phyloP scores from a whole-genome alignment of 1,140 invertebrate species.

The Aphelenchoides fujianensis region DNA sequence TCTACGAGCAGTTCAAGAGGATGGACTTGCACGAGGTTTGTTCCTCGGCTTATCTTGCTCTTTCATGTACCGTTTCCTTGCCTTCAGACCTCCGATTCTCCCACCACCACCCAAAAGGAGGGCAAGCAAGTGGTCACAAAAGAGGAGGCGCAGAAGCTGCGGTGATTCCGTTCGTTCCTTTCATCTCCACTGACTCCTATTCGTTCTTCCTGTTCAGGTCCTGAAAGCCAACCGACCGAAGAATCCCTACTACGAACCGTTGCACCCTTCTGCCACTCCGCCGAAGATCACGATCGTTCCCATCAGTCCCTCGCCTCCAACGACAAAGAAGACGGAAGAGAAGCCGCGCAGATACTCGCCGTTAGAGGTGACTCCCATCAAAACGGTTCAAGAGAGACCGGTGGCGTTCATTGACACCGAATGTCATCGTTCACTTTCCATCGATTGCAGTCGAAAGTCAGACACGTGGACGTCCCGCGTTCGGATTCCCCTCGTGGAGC shows the following conservation, averaged over 20 bases:
- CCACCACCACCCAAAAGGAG: neutral
- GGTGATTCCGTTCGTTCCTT: neutral
- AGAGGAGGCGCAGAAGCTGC: conserved; percentile 11
- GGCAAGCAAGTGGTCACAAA: conserved; percentile 15
- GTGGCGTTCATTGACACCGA: too few species aligned
- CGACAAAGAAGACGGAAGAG: neutral
- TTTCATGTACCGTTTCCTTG: neutral
- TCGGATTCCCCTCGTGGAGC: neutral
- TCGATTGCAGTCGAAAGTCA: neutral
- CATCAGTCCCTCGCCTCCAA: neutral
- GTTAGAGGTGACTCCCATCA: neutral
- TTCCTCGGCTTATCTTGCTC: neutral
- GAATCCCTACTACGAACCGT: conserved; percentile 3
- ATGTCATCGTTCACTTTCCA: too few species aligned
- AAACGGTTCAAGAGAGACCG: too few species aligned
- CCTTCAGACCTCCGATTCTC: neutral
- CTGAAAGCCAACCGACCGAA: neutral
- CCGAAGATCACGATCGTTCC: neutral
- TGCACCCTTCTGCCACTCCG: neutral
- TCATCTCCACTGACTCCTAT: neutral
- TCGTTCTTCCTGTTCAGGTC: too few species aligned
- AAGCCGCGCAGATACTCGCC: conserved; percentile 1
- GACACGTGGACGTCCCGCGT: neutral
- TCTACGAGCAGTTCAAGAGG: conserved; percentile 10
- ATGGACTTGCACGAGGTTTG: neutral